phyloP scores from a whole-genome alignment of 2,888 invertebrate species.

The Balanococcus diminutus region DNA sequence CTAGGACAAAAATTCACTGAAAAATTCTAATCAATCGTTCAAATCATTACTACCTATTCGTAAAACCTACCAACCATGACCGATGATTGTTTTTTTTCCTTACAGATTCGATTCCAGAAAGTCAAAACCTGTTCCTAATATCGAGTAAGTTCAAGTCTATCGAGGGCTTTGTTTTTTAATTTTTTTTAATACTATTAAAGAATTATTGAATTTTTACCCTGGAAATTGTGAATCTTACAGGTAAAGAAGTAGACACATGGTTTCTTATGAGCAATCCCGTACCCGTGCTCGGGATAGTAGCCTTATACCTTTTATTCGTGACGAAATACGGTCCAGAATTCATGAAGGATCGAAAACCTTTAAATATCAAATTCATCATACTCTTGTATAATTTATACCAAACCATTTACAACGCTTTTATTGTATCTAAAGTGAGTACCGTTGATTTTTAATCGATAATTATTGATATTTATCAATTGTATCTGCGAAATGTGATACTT shows the following conservation, averaged over 20 bases:
- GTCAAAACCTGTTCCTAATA: conserved; percentile 31
- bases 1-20: too few species aligned
- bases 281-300: conserved; percentile 66
- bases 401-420: conserved; percentile 81
- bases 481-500: background rate
- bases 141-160: background rate
- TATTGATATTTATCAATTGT: background rate
- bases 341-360: conserved; percentile 65
- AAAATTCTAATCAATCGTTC: too few species aligned
- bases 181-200: too few species aligned
- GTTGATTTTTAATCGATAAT: background rate
- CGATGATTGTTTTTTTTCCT: background rate
- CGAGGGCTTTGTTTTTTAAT: too few species aligned
- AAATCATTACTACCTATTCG: background rate
- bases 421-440: conserved; percentile 62
- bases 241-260: conserved; percentile 71
- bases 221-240: conserved; percentile 61
- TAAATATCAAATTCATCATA: conserved; percentile 63
- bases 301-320: conserved; percentile 73
- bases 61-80: background rate
- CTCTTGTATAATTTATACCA: conserved; percentile 81
- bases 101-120: conserved; percentile 24
- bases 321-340: conserved; percentile 73
- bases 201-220: background rate
- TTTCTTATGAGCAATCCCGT: conserved; percentile 72